Percentiles rank a stretch among this genome's conserved stretches.
phyloP scores from a whole-genome alignment of 2,888 invertebrate genomes.

The Iselma pallidipennis region DNA sequence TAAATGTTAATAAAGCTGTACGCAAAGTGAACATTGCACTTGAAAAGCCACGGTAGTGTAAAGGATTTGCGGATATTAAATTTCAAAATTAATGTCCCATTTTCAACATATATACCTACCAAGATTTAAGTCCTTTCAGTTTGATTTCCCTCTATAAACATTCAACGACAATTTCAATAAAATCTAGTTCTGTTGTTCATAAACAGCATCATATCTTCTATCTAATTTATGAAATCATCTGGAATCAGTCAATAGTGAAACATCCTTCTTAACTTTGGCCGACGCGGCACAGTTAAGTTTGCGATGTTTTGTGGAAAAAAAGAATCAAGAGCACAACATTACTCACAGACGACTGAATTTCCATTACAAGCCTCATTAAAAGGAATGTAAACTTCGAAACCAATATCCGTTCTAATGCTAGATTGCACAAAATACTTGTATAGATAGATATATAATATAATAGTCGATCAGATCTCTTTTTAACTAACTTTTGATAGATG shows the following conservation, averaged over 20 bases:
- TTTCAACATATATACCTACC: neutral
- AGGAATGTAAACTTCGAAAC: conserved; percentile 50
- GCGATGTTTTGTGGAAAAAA: conserved; percentile 35
- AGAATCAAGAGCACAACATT: conserved; percentile 43
- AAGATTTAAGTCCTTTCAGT: neutral
- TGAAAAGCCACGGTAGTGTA: conserved; percentile 36
- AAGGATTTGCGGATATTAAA: conserved; percentile 35
- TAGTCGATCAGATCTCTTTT: conserved; percentile 22
- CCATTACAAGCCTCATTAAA: conserved; percentile 50
- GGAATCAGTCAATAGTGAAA: conserved; percentile 10
- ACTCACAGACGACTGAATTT: conserved; percentile 44
- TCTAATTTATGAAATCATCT: conserved; percentile 5
- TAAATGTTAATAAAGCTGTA: conserved; percentile 15
- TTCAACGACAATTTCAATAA: neutral
- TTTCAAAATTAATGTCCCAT: conserved; percentile 30
- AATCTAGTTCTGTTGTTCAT: neutral
- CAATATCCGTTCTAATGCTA: conserved; percentile 43
- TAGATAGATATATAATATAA: no score
- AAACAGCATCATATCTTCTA: neutral
- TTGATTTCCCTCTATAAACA: neutral
- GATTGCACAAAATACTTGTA: conserved; percentile 41
- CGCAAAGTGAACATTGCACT: conserved; percentile 30
- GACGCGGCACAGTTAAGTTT: conserved; percentile 34
- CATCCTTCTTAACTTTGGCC: conserved; percentile 31
- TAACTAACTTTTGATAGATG: neutral